A percentile compares a stretch with the other conserved stretches of the same genome.
Conservation (phyloP, 2,113 vertebrate genomes). For the Cheirogaleus medius region DNA sequence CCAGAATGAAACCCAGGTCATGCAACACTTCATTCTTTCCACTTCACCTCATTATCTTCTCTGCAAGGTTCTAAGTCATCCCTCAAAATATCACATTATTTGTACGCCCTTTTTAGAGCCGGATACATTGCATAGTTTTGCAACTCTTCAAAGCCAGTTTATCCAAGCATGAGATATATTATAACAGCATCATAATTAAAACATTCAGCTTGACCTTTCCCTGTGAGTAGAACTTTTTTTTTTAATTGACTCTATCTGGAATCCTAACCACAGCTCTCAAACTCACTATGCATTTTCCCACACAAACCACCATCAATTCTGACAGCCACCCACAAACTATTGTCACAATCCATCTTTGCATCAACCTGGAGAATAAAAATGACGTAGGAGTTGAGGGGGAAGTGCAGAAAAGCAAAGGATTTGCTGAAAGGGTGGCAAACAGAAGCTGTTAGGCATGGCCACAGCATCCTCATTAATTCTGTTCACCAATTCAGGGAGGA, state of each 20-base stretch:
- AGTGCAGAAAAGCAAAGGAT: neutral
- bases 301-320: conserved; percentile 61
- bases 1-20: neutral
- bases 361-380: conserved; percentile 28
- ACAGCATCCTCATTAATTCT: conserved; percentile 41
- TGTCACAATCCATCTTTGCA: conserved; percentile 55
- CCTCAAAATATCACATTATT: neutral
- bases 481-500: conserved; percentile 37
- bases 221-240: conserved; percentile 26
- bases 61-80: conserved; percentile 46
- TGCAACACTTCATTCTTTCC: neutral
- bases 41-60: neutral
- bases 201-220: conserved; percentile 42
- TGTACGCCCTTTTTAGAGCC: neutral
- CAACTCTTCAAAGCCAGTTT: conserved; percentile 23
- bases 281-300: conserved; percentile 41
- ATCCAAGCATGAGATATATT: conserved; percentile 40
- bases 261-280: conserved; percentile 33
- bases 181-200: conserved; percentile 56
- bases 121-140: neutral
- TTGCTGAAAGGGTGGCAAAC: neutral
- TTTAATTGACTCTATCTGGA: conserved; percentile 8
- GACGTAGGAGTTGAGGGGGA: neutral
- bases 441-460: neutral
- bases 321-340: conserved; percentile 61